phyloP scores from a whole-genome alignment of 1,140 invertebrate species.

The Phortica variegata region DNA sequence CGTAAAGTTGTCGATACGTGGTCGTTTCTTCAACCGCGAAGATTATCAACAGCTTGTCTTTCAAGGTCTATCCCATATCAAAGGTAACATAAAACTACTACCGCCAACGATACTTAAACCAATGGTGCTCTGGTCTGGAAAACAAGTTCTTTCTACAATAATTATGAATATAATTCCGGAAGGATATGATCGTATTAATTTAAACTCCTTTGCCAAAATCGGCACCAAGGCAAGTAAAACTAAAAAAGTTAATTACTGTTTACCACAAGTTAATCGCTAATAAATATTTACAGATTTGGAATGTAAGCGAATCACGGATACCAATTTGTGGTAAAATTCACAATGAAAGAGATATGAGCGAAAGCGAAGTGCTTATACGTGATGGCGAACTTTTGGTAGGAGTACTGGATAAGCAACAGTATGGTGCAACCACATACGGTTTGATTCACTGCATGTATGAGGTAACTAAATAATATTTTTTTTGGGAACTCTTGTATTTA shows the following conservation, averaged over 20 bases:
- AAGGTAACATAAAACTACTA: conserved; percentile 70
- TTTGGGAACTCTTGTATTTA: too few species aligned
- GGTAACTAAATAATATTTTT: conserved; percentile 43
- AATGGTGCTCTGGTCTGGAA: conserved; percentile 89
- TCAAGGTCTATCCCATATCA: conserved; percentile 72
- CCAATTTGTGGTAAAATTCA: conserved; percentile 67
- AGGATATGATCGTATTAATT: conserved; percentile 71
- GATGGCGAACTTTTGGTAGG: conserved; percentile 88
- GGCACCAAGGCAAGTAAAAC: conserved; percentile 62
- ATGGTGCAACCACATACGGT: conserved; percentile 91
- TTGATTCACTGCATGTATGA: conserved; percentile 92
- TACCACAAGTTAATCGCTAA: too few species aligned
- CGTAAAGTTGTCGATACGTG: conserved; percentile 83
- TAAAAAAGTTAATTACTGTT: not conserved
- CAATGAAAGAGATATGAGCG: conserved; percentile 68
- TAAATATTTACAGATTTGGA: conserved; percentile 62
- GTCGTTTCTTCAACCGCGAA: conserved; percentile 77
- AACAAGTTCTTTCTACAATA: conserved; percentile 84
- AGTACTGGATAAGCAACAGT: conserved; percentile 96
- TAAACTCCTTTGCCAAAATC: conserved; percentile 85
- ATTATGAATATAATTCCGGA: conserved; percentile 86
- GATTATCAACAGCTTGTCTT: conserved; percentile 94
- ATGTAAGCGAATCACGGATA: conserved; percentile 58
- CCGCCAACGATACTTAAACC: conserved; percentile 92
- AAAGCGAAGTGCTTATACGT: conserved; percentile 88